Conservation (phyloP, 2,113 vertebrate genomes). For the Thermophis baileyi region DNA sequence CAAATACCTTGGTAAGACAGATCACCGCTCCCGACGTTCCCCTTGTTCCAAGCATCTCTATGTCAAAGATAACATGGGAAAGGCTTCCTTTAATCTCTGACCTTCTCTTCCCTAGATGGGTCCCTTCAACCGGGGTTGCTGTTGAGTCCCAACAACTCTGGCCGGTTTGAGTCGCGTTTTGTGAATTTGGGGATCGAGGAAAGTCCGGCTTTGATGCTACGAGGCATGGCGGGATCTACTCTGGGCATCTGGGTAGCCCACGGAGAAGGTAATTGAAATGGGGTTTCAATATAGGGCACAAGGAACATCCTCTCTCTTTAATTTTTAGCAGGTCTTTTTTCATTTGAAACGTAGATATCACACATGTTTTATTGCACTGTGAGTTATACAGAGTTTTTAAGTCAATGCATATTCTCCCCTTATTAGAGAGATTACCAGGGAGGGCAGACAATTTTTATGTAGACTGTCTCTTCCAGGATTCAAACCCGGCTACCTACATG, state of each 20-base stretch:
- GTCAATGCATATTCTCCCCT: no score
- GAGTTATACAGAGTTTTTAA: no score
- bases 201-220: slow-evolving; percentile 81
- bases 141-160: slow-evolving; percentile 81
- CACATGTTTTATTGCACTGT: no score
- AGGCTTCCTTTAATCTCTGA: slow-evolving; percentile 37
- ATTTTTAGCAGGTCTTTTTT: not conserved
- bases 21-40: accelerated
- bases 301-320: not conserved
- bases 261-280: slow-evolving; percentile 79
- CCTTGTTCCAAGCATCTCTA: not conserved
- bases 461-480: no score
- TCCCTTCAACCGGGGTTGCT: slow-evolving; percentile 63
- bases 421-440: no score
- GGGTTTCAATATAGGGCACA: not conserved
- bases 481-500: no score
- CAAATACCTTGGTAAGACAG: not conserved
- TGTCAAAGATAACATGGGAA: not conserved
- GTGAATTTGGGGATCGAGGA: slow-evolving; percentile 77
- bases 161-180: slow-evolving; percentile 87
- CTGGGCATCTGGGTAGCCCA: slow-evolving; percentile 90
- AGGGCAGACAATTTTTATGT: no score
- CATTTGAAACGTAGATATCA: no score
- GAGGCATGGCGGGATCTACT: slow-evolving; percentile 82
- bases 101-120: not conserved